A percentile compares a stretch with the other conserved stretches of the same genome.
These are phyloP conservation scores for Myotis davidii DNA, from an alignment of 2,113 vertebrate species.

Conservation along the genomic window DNA sequence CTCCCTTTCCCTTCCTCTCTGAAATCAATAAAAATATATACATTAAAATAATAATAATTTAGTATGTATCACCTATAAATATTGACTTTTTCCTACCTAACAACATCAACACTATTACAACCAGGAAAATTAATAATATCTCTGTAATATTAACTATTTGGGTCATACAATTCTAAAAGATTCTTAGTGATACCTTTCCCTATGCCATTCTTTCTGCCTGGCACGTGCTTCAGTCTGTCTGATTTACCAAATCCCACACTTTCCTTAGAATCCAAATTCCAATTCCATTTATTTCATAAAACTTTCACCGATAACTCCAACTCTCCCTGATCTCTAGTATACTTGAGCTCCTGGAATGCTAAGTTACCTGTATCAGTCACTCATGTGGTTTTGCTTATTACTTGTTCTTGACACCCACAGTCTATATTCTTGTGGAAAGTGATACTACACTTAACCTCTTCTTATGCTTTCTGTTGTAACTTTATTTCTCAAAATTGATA, in stretches of 20 bases:
- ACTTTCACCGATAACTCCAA: neutral
- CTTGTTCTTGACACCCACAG: neutral
- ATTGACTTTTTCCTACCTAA: neutral
- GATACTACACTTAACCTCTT: neutral
- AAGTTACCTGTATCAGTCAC: neutral
- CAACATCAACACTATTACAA: neutral
- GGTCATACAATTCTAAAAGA: conserved; percentile 21
- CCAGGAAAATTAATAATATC: neutral
- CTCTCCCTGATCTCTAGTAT: neutral
- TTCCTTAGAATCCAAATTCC: neutral
- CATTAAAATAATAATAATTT: neutral
- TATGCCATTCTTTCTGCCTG: neutral
- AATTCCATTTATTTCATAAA: conserved; percentile 10
- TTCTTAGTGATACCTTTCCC: neutral
- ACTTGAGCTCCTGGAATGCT: neutral
- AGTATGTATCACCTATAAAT: neutral
- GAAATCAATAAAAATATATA: too few species aligned
- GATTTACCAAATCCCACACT: neutral
- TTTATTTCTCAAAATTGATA: neutral
- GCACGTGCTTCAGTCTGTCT: neutral
- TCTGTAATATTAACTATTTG: neutral
- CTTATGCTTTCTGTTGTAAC: conserved; percentile 4
- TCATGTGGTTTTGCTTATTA: neutral
- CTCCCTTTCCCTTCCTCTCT: too few species aligned
- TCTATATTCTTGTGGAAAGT: neutral